phyloP scores from a whole-genome alignment of 1,140 invertebrate genomes.

The Orius insidiosus region DNA sequence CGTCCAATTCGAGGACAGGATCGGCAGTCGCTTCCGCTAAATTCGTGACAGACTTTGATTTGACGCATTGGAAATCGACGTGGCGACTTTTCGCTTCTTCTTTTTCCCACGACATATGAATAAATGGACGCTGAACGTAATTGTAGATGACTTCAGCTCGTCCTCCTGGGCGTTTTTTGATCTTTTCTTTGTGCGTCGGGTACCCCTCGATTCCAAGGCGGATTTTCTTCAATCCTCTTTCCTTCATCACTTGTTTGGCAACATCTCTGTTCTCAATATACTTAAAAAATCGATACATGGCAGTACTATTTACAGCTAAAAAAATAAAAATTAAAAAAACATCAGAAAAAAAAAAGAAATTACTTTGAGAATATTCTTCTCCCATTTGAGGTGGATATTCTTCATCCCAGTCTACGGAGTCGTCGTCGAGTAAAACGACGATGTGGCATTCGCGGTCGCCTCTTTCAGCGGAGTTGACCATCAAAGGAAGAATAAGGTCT shows the following conservation, averaged over 20 bases:
- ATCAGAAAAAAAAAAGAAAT: slow-evolving; percentile 23
- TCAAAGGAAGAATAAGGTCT: slow-evolving; percentile 82
- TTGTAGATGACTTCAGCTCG: slow-evolving; percentile 92
- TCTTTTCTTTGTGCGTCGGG: slow-evolving; percentile 97
- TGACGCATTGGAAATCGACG: slow-evolving; percentile 95
- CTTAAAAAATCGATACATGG: slow-evolving; percentile 96
- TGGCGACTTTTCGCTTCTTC: slow-evolving; percentile 97
- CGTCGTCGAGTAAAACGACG: slow-evolving; percentile 88
- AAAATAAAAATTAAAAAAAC: not conserved
- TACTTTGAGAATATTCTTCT: slow-evolving; percentile 92
- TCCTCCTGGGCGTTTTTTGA: slow-evolving; percentile 76
- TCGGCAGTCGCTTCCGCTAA: slow-evolving; percentile 82
- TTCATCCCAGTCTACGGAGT: slow-evolving; percentile 96
- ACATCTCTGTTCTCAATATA: slow-evolving; percentile 99
- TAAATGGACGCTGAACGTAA: slow-evolving; percentile 98
- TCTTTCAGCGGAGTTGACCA: slow-evolving; percentile 87
- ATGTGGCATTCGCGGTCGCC: slow-evolving; percentile 82
- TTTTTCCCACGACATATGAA: slow-evolving; percentile 99
- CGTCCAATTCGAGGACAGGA: slow-evolving; percentile 41
- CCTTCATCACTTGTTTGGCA: slow-evolving; percentile 96
- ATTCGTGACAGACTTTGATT: slow-evolving; percentile 87
- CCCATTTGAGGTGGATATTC: slow-evolving; percentile 98
- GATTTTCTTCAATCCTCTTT: slow-evolving; percentile 95
- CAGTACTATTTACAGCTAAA: slow-evolving; percentile 69
- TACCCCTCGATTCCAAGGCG: slow-evolving; percentile 98